Evolutionary conservation across 2,797 vertebrate genomes (phyloP).

Genomic region (Dromococcyx pavoninus): DNA sequence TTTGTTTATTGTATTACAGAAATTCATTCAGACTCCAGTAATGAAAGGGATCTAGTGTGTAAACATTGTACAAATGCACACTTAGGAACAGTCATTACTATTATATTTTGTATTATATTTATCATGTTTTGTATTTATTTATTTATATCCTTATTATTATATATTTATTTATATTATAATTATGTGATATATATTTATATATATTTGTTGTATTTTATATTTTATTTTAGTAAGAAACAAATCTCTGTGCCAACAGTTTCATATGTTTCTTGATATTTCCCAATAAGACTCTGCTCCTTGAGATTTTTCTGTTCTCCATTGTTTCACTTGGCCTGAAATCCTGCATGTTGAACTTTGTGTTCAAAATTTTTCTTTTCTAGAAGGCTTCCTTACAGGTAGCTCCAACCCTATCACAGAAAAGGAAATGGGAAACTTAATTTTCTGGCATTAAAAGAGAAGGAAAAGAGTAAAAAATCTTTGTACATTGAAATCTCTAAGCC

Average conservation of each 20-base stretch:
- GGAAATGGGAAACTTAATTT: not conserved
- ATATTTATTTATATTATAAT: too few species aligned
- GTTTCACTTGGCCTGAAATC: not conserved
- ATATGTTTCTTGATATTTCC: not conserved
- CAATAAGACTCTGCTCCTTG: not conserved
- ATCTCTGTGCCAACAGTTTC: not conserved
- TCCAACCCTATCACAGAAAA: not conserved
- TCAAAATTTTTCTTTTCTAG: not conserved
- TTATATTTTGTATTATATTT: too few species aligned
- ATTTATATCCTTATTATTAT: too few species aligned
- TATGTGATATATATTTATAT: too few species aligned
- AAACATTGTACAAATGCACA: not conserved
- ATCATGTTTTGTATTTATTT: too few species aligned
- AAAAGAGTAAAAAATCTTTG: not conserved
- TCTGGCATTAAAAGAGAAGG: not conserved
- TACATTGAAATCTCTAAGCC: not conserved
- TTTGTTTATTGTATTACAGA: constrained; percentile 27
- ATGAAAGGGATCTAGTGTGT: not conserved
- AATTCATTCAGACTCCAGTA: not conserved
- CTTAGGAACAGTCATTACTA: not conserved
- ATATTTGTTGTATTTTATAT: not conserved
- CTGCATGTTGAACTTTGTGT: not conserved
- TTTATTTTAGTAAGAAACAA: not conserved
- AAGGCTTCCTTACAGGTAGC: not conserved
- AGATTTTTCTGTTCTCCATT: not conserved